These are phyloP conservation scores for Sprattus sprattus DNA, from an alignment of 2,113 vertebrate species.

Conservation along the genomic window DNA sequence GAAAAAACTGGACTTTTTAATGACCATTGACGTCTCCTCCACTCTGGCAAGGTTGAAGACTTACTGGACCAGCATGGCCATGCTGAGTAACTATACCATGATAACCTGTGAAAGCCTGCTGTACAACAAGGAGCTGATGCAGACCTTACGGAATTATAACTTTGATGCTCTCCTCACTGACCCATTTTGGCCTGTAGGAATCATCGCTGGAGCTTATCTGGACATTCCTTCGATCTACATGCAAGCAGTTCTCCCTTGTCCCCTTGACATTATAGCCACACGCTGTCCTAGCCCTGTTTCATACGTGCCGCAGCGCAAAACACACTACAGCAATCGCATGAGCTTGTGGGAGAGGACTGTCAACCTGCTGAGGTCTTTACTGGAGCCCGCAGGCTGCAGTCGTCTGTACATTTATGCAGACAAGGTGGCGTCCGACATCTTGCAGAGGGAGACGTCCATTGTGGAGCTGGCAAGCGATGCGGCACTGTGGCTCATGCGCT, in stretches of 20 bases:
- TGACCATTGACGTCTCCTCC: conserved; percentile 33
- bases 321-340: conserved; percentile 58
- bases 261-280: conserved; percentile 48
- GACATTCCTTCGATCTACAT: conserved; percentile 68
- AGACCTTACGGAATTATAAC: conserved; percentile 54
- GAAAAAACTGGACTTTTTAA: accelerated
- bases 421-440: conserved; percentile 57
- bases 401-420: conserved; percentile 13
- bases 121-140: conserved; percentile 54
- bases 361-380: conserved; percentile 56
- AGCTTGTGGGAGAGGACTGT: conserved; percentile 58
- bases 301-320: conserved; percentile 56
- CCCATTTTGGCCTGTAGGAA: conserved; percentile 63
- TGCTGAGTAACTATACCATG: accelerated
- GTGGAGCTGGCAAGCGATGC: conserved; percentile 61
- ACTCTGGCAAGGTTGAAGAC: conserved; percentile 32
- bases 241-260: conserved; percentile 54
- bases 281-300: conserved; percentile 67
- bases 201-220: conserved; percentile 64
- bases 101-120: conserved; percentile 56
- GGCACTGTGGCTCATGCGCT: conserved; percentile 69
- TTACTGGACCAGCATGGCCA: accelerated
- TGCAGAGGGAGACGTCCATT: conserved; percentile 55
- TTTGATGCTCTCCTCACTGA: conserved; percentile 72
- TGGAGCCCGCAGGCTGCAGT: conserved; percentile 36